Base-by-base conservation (phyloP, 1,140 invertebrate species). In the Aethina tumida region DNA sequence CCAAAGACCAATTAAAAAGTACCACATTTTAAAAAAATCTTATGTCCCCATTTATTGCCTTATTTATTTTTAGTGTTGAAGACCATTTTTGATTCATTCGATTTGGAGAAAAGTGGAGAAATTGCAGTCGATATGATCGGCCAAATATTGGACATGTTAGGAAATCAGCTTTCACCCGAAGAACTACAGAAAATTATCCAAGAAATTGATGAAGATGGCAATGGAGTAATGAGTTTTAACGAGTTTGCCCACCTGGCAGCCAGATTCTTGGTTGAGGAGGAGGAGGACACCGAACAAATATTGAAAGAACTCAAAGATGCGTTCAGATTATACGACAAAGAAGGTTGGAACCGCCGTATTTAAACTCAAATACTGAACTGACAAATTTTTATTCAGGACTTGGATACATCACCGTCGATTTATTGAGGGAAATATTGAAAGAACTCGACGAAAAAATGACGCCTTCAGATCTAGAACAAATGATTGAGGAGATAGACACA, bases 161-260 rank as follows among this genome's bases (percentile, higher is more conserved):
- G 84, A 0, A 77, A 82, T 50, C 73, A 77, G 43, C 66, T 83
- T 26, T 77, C 79, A 41, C 72, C 76, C 3, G 73, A 70, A 27
- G 77, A 75, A 31, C 63, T 85, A 3, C 69, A 47, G 52, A 42
- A 39, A 42, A 55, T 55, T 22, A 42, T 55, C 20, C 44, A 41
- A 22, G 53, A 55, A 53, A 55, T 55, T 35, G 53, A 55, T 38
- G 47, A 42, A 30, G 53, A 55, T 33, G 50, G 50, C 4, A 52
- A 55, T 16, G 91, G 91, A 12, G 83, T 91, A 54, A 67, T 95
- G 58, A 89, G 93, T 58, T 95, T 94, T 60, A 86, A 89, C 52
- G 88, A 92, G 47, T 94, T 94, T 62, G 79, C 84, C 18, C 76
- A 78, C n/a, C 54, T 94, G 50, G 86, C 86, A 0, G 75, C 84